Base-by-base conservation (phyloP, 2,113 vertebrate species). In the Drymodes brunneopygia region DNA sequence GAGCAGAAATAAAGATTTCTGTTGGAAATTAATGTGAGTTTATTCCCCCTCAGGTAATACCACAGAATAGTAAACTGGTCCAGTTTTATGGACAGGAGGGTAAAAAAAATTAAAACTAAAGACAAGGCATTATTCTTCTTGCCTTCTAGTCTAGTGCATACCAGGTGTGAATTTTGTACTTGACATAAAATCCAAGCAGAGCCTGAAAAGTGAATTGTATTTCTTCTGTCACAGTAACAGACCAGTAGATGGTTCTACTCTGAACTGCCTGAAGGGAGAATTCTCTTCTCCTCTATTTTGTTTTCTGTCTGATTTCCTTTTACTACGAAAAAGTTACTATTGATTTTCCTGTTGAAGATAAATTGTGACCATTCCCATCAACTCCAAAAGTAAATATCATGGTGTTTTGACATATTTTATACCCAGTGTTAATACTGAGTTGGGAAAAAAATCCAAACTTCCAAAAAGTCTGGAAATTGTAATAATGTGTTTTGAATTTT, bases 401-500 rank as follows among this genome's bases (percentile, higher is more conserved):
- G 40, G 13, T 45, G 12, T 40, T 94, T 73, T 82, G 25, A 4
- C 15, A 16, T 57, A 74, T 88, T 80, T 85, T 69, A 31, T 50
- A 40, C 7, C 5, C 14, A 33, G 3, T 42, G 8, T 42, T 78
- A 70, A 48, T 57, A 57, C 5, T 54, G 21, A 72, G 13, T 24
- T 35, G 9, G 27, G 5, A 2, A 66, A 74, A 60, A 66, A 40
- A 38, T 60, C 3, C 15, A n/a, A 53, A n/a, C 9, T 60, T 58
- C 7, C 4, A 45, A 58, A 45, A 40, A 40, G 4, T 51, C 36
- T 73, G 23, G 20, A 66, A 53, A 3, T 2, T 67, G 3, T 31
- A 38, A 24, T 44, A 44, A 38, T 21, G 0, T 18, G n/a, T 66
- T 66, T 51, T 4, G 6, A 5, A 2, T 0, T 33, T 33, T 42